phyloP scores from a whole-genome alignment of 2,797 vertebrate species.

The Natrix natrix region DNA sequence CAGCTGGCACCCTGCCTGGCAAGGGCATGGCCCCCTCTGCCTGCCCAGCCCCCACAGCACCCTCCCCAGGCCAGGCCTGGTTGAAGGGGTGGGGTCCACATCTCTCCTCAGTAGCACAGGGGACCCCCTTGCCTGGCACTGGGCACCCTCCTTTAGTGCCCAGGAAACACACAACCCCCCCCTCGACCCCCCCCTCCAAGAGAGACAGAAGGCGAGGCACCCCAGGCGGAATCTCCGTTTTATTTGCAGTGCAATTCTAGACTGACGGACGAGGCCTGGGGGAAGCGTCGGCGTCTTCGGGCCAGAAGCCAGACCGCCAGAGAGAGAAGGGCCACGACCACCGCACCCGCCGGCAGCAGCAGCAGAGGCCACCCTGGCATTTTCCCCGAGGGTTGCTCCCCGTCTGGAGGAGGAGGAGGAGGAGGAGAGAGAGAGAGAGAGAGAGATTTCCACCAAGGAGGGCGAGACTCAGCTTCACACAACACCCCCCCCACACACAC shows the following conservation, averaged over 20 bases:
- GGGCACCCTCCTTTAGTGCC: not conserved
- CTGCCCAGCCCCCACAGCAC: not conserved
- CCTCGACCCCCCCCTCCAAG: not conserved
- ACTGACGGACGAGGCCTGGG: not conserved
- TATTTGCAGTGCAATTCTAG: not conserved
- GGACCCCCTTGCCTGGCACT: not conserved
- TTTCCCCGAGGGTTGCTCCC: too few species aligned
- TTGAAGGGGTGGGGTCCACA: not conserved
- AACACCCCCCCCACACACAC: too few species aligned
- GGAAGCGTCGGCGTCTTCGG: not conserved
- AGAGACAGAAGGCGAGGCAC: not conserved
- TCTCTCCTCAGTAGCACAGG: not conserved
- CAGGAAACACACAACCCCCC: too few species aligned
- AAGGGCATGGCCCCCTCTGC: not conserved
- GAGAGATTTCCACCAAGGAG: too few species aligned
- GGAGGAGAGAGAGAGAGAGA: too few species aligned
- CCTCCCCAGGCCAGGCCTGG: not conserved
- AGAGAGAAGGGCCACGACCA: not conserved
- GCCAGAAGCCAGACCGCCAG: not conserved
- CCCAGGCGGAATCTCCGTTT: rapidly evolving
- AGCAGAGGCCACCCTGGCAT: not conserved
- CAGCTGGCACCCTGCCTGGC: not conserved
- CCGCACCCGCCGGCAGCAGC: not conserved
- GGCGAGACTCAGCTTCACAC: too few species aligned
- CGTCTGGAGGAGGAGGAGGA: not conserved